Evolutionary conservation across 1,140 invertebrate genomes (phyloP), one percentile per base, ranked within the genome.

Genomic region (Drosophila mayri): DNA sequence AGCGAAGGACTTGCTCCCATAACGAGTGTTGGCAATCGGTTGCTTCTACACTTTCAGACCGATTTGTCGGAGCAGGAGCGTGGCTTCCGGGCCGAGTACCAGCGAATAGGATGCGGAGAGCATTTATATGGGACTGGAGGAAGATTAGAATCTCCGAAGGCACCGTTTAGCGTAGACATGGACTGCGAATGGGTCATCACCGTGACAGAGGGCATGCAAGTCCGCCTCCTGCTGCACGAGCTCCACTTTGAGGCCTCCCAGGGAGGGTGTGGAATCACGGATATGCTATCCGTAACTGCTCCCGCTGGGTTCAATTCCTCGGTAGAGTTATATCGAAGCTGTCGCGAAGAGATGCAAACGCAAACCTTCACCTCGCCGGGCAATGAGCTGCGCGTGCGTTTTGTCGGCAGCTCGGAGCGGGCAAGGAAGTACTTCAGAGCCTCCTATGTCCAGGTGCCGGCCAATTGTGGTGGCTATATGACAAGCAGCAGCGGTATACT

Each of bases 131-230:
- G 6, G 0, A 0, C 4, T 0, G 44, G 38, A 8, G 93, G 83
- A 5, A 2, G 3, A 1, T 78, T 92, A n/a, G 61, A 68, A 20
- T 77, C 88, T 2, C 88, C 92, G 0, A 81, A 90, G 49, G 74
- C 76, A 5, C 88, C 91, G 0, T 98, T 97, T 92, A 95, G 96
- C 43, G 91, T 93, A 35, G 94, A 95, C 91, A 91, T 95, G 55
- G 94, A 96, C 75, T 98, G 97, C 82, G 93, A 95, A 32, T 98
- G 96, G 96, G 85, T 94, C 1, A 95, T 98, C 25, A 92, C 93
- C 32, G 95, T 96, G 1, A 94, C 95, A n/a, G 75, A 86, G 59
- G 94, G 95, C 91, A 95, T 96, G 83, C 90, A 93, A 54, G 92
- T 94, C 20, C 81, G 92, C 49, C 76, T 95, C 7, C 78, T 84